Conservation (phyloP, 2,888 invertebrate genomes). For the Amphipyra berbera region DNA sequence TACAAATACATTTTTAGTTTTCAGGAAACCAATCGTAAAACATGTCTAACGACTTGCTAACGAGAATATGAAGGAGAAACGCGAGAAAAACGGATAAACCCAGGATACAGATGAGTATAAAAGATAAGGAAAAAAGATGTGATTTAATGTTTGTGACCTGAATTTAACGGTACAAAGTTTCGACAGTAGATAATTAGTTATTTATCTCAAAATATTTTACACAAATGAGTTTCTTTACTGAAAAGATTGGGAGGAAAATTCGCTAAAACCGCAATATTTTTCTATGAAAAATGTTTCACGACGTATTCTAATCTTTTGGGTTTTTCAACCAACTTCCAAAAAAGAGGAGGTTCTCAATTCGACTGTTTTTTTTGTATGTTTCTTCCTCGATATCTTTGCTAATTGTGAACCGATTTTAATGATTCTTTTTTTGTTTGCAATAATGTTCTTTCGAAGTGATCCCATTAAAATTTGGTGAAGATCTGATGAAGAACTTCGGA, state of each 20-base stretch:
- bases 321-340: too few species aligned
- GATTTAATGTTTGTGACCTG: slow-evolving; percentile 36
- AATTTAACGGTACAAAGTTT: slow-evolving; percentile 38
- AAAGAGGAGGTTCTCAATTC: too few species aligned
- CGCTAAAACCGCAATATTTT: not conserved
- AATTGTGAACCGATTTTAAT: too few species aligned
- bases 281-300: not conserved
- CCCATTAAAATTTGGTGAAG: too few species aligned
- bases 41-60: slow-evolving; percentile 48
- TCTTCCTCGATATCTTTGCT: too few species aligned
- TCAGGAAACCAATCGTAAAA: slow-evolving; percentile 50
- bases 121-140: slow-evolving; percentile 47
- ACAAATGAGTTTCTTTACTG: slow-evolving; percentile 1
- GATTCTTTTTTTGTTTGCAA: too few species aligned
- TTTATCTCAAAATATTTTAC: slow-evolving; percentile 26
- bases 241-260: slow-evolving; percentile 3
- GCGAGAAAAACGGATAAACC: slow-evolving; percentile 33
- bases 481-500: too few species aligned
- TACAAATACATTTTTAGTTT: slow-evolving; percentile 40
- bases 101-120: slow-evolving; percentile 45
- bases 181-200: slow-evolving; percentile 47
- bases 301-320: not conserved
- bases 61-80: slow-evolving; percentile 43
- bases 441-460: too few species aligned
- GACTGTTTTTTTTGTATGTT: too few species aligned